Base-by-base conservation (phyloP, 1,140 invertebrate species). In the Danaus plexippus region DNA sequence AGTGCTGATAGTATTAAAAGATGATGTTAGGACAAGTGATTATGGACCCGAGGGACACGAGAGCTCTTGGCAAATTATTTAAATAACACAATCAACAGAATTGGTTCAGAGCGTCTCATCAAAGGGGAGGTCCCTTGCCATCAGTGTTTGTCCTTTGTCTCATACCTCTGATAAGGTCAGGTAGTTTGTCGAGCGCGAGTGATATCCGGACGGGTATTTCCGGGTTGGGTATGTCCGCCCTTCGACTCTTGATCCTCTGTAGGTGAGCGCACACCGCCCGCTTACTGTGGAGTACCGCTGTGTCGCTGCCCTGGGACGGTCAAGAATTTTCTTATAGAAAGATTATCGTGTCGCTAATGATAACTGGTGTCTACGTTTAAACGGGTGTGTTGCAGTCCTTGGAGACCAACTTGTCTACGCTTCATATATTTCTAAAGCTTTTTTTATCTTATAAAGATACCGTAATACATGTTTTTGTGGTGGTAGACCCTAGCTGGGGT, bases 281-380 rank as follows among this genome's bases (percentile, higher is more conserved):
- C 89, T 96, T 96, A 76, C 92, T 94, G 71, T 94, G 94, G 32
- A 96, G 88, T 55, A 96, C 88, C 45, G 95, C 94, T 83, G 93
- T 93, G 80, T 96, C 94, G 62, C 92, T 93, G 52, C 94, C 94
- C 72, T 92, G 61, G 41, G 40, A 18, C 11, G 11, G 43, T 11
- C 9, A 45, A 3, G 4, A 32, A 22, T 22, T 22, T 22, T 22
- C 2, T 22, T 22, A 22, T 22, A 22, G 18, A 22, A 22, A 22
- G 6, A 22, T 22, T n/a, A 6, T 22, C 18, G 6, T 22, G 2
- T 22, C 6, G 18, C 18, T 22, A 22, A 6, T 32, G 4, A 6
- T 32, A 32, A 6, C 22, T 32, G 7, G 22, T 32, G 2, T 3
- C 4, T 32, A 32, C 22, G 22, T 1, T 15, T 15, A 15, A 15